Evolutionary conservation across 2,797 vertebrate genomes (phyloP).

Genomic region (Lithobates pipiens): DNA sequence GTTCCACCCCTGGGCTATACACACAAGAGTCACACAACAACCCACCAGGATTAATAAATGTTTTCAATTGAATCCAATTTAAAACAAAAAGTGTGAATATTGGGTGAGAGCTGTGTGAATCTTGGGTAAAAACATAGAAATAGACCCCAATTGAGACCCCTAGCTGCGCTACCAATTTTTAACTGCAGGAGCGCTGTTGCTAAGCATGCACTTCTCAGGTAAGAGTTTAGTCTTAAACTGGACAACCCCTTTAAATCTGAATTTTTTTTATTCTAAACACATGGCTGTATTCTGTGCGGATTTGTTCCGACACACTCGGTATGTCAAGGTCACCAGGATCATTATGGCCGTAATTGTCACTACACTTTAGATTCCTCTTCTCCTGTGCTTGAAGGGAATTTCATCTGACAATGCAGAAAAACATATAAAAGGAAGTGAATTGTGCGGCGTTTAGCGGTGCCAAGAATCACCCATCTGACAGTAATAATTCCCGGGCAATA

Average conservation of each 20-base stretch:
- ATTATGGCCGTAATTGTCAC: conserved; percentile 10
- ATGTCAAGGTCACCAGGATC: not conserved
- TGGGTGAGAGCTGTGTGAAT: too few relatives aligned
- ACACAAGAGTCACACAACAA: too few relatives aligned
- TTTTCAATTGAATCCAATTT: too few relatives aligned
- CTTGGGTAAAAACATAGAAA: too few relatives aligned
- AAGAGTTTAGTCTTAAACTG: not conserved
- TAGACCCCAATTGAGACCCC: too few relatives aligned
- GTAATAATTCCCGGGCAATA: conserved; percentile 34
- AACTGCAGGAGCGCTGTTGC: not conserved
- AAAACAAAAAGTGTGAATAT: too few relatives aligned
- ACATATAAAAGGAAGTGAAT: conserved; percentile 21
- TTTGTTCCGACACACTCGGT: not conserved
- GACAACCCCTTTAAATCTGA: not conserved
- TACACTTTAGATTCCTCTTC: not conserved
- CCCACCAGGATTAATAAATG: too few relatives aligned
- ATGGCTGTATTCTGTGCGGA: not conserved
- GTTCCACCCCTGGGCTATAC: too few relatives aligned
- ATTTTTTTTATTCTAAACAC: not conserved
- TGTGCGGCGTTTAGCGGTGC: not conserved
- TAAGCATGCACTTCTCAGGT: not conserved
- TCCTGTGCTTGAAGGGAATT: not conserved
- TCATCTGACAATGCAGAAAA: conserved; percentile 29
- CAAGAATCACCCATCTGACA: conserved; percentile 36
- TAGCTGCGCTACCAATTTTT: not conserved